Evolutionary conservation across 2,113 vertebrate species (phyloP), one percentile per base, ranked within the genome.

Genomic region (Rhineura floridana): DNA sequence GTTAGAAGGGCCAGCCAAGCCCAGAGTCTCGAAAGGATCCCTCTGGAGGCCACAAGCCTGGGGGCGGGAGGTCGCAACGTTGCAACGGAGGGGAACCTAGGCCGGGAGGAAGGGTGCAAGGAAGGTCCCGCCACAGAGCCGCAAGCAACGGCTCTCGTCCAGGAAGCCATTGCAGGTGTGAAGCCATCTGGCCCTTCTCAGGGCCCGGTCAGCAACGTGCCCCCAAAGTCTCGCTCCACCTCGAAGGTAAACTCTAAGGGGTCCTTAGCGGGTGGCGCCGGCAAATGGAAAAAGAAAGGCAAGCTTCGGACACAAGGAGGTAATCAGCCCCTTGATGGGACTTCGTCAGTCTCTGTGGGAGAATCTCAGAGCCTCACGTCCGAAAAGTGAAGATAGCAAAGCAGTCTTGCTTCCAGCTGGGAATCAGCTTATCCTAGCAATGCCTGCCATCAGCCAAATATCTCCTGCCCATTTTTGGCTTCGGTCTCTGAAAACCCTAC

Each of bases 21-120:
- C 70, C 70, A 79, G 79, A 39, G 36, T 42, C 69, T n/a, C 50
- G 2, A 4, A 3, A 69, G 72, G 28, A 79, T 13, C 5, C 28
- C 48, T 0, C 48, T 0, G 42, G 81, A 39, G 10, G 82, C 30
- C 6, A 21, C 23, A 50, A 62, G 72, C 8, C 42, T n/a, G 15
- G 1, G 13, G 11, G 3, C 15, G 46, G 77, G 67, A 85, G 39
- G 62, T 0, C 33, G 52, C n/a, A 15, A 39, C 1, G 0, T 0
- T 3, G n/a, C 25, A 1, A 52, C 46, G 9, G 83, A 42, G 73
- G 59, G 84, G 59, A 7, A 55, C 0, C 25, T 0, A 0, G 12
- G 5, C 21, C 46, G 73, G n/a, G 80, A 25, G 11, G 87, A 76
- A 52, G 67, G n/a, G 19, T 19, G 42, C 6, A 0, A 91, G 33